These are phyloP conservation scores for Galeopsomyia nigrocyanea DNA, from an alignment of 2,888 invertebrate genomes.

Conservation along the genomic window DNA sequence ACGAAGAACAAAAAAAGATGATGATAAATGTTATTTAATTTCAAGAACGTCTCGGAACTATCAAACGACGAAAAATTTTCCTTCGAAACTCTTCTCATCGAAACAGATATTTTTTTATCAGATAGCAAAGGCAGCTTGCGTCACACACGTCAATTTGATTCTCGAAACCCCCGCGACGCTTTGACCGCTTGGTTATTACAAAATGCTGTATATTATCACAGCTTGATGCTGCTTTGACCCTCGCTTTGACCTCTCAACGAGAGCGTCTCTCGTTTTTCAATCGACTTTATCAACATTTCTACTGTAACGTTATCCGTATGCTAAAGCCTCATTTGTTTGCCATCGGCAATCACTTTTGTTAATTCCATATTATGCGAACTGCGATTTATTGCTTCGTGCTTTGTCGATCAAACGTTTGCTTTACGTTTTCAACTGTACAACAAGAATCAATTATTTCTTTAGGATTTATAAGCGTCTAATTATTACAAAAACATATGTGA, in stretches of 20 bases:
- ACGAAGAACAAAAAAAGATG: no score
- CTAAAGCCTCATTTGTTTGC: conserved; percentile 17
- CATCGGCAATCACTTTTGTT: not conserved
- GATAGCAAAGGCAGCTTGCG: not conserved
- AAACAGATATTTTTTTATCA: no score
- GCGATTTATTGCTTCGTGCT: no score
- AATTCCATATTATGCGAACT: conserved; percentile 1
- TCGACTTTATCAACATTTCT: conserved; percentile 15
- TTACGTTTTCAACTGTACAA: no score
- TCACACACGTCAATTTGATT: conserved; percentile 15
- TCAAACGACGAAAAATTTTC: not conserved
- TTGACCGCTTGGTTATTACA: conserved; percentile 51
- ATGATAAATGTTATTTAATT: no score
- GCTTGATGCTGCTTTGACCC: no score
- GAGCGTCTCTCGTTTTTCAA: not conserved
- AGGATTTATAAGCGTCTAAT: no score
- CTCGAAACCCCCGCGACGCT: conserved; percentile 55
- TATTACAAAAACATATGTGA: no score
- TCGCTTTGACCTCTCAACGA: conserved; percentile 55
- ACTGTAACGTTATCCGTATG: not conserved
- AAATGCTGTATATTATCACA: conserved; percentile 53
- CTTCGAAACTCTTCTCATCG: not conserved
- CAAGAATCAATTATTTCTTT: no score
- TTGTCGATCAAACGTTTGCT: no score
- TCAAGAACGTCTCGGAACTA: no score